Evolutionary conservation across 1,140 invertebrate genomes (phyloP).

Genomic region (Orchesella cincta): DNA sequence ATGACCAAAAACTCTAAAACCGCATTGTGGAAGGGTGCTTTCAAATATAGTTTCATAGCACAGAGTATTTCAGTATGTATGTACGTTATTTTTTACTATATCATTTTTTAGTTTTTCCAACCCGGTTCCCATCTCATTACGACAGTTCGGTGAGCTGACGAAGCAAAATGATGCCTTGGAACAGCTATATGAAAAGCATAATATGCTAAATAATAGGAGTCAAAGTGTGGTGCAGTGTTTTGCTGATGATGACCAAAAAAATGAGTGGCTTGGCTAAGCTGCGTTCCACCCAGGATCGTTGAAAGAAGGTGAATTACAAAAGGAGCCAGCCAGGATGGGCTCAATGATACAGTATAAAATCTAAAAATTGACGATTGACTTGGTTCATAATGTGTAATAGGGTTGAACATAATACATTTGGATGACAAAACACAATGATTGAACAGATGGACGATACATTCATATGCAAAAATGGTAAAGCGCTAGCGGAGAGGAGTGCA

Average conservation of each 20-base stretch:
- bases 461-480: constrained; percentile 45
- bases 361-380: constrained; percentile 15
- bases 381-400: constrained; percentile 8
- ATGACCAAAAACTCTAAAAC: constrained; percentile 1
- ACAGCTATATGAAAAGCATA: constrained; percentile 5
- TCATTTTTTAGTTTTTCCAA: not conserved
- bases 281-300: not conserved
- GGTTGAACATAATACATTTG: constrained; percentile 18
- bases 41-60: too few relatives aligned
- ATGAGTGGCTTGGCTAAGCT: constrained; percentile 16
- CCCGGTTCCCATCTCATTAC: not conserved
- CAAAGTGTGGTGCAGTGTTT: not conserved
- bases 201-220: too few relatives aligned
- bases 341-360: constrained; percentile 20
- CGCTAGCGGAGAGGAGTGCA: not conserved
- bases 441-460: constrained; percentile 50
- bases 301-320: constrained; percentile 29
- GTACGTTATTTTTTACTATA: not conserved
- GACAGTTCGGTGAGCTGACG: too few relatives aligned
- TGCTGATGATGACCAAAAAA: constrained; percentile 48
- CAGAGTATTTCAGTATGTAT: not conserved
- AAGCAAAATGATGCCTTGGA: not conserved
- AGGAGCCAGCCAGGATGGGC: constrained; percentile 16
- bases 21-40: not conserved
- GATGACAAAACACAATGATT: constrained; percentile 25